Conservation (phyloP, 2,797 vertebrate species). For the Hirundo rustica region DNA sequence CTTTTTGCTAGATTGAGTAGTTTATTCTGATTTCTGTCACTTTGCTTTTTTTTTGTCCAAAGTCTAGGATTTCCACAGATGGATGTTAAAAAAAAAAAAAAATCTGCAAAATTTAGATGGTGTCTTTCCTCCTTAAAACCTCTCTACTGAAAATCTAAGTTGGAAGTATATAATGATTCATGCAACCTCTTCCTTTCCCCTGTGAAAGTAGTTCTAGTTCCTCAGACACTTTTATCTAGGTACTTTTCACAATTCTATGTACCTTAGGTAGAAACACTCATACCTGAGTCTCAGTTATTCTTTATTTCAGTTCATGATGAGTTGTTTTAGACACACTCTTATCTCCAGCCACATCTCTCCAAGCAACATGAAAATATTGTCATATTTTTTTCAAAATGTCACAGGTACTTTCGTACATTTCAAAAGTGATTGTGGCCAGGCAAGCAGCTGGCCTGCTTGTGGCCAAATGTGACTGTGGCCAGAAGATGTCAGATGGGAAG, state of each 20-base stretch:
- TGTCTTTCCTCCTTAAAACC: not conserved
- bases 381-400: not conserved
- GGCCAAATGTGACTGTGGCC: not conserved
- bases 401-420: not conserved
- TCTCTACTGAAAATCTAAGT: not conserved
- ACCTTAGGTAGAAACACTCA: not conserved
- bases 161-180: not conserved
- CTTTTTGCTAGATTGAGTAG: not conserved
- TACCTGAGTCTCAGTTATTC: not conserved
- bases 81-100: not conserved
- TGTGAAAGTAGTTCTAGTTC: not conserved
- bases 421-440: not conserved
- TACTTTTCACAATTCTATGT: not conserved
- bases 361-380: not conserved
- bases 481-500: not conserved
- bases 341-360: not conserved
- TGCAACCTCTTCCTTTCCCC: not conserved
- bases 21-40: not conserved
- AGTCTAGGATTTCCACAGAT: not conserved
- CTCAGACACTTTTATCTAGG: not conserved
- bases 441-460: too few relatives aligned
- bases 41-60: not conserved
- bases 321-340: not conserved
- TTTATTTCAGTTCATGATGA: not conserved
- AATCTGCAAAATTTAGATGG: not conserved